Percentiles rank a stretch among this genome's conserved stretches.
phyloP scores from a whole-genome alignment of 2,888 invertebrate genomes.

The Coronaproctus castanopsis region DNA sequence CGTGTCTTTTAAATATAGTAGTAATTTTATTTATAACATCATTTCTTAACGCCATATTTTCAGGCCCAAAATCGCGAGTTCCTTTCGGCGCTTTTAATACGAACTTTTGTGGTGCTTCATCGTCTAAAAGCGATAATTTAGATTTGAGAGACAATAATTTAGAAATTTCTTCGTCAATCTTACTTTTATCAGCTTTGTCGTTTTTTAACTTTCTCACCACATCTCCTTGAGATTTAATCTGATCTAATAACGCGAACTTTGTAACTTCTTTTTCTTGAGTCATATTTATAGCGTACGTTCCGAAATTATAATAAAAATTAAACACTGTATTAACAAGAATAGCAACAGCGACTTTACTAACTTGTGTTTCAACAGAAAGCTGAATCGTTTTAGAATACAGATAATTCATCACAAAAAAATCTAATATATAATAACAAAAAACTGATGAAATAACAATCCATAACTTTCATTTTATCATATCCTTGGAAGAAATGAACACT shows the following conservation, averaged over 20 bases:
- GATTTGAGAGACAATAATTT: constrained; percentile 63
- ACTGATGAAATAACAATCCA: background rate
- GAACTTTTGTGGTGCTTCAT: constrained; percentile 46
- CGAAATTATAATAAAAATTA: background rate
- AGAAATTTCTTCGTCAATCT: constrained; percentile 71
- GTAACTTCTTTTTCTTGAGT: background rate
- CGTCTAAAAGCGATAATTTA: constrained; percentile 37
- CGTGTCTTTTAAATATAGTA: constrained; percentile 81
- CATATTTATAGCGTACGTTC: background rate
- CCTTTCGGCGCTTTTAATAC: constrained; percentile 80
- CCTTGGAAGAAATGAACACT: too few species aligned
- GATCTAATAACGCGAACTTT: background rate
- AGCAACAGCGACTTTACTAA: background rate
- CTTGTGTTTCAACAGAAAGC: background rate
- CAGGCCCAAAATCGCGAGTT: constrained; percentile 82
- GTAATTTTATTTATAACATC: constrained; percentile 69
- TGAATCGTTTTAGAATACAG: background rate
- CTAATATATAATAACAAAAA: background rate
- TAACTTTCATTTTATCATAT: background rate
- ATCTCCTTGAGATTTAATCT: background rate
- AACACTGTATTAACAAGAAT: background rate
- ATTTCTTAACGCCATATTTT: constrained; percentile 83
- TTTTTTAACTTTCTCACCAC: background rate
- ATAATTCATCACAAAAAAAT: background rate
- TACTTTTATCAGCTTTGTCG: background rate